Percentiles rank a stretch among this genome's conserved stretches.
Conservation (phyloP, 2,113 vertebrate genomes). For the Ascaphus truei region DNA sequence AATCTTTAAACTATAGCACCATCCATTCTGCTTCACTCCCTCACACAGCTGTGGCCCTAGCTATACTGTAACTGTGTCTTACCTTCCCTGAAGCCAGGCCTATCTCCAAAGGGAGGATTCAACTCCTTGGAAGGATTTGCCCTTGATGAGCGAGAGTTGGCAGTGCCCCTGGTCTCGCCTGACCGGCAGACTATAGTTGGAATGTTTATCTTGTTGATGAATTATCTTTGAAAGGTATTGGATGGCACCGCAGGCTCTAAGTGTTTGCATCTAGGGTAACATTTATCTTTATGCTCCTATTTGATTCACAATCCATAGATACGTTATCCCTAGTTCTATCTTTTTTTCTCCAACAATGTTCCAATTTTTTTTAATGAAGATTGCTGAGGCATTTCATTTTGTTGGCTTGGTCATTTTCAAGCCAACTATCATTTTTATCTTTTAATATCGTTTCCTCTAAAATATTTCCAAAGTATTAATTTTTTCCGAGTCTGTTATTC, state of each 20-base stretch:
- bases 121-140: not conserved
- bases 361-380: not conserved
- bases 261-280: not conserved
- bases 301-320: not conserved
- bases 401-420: not conserved
- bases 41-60: not conserved
- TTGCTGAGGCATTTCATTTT: not conserved
- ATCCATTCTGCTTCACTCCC: not conserved
- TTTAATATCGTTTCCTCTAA: not conserved
- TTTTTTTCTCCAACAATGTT: not conserved
- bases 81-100: not conserved
- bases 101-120: not conserved
- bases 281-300: not conserved
- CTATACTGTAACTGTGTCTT: no score
- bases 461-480: not conserved
- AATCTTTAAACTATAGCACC: not conserved
- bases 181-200: not conserved
- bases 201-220: constrained; percentile 6
- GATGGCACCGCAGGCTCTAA: not conserved
- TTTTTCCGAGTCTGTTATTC: not conserved
- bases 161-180: not conserved
- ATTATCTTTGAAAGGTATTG: constrained; percentile 25
- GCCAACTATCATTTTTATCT: not conserved
- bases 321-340: not conserved
- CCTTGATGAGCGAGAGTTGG: not conserved